These are phyloP conservation scores for Arrhamphus sclerolepis DNA, from an alignment of 2,797 vertebrate genomes.

Conservation along the genomic window DNA sequence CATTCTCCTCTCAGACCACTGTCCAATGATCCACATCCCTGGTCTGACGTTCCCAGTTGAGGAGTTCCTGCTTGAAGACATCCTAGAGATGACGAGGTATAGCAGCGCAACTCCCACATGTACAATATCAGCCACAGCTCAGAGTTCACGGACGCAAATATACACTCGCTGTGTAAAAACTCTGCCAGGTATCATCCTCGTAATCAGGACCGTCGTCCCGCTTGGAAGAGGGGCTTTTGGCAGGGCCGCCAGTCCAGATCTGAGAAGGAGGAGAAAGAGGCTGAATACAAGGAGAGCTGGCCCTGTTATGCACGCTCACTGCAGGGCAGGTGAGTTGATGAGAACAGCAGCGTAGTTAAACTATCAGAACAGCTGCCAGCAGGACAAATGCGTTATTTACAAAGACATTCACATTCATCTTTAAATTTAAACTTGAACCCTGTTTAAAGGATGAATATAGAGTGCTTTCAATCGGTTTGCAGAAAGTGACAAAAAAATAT, in stretches of 20 bases:
- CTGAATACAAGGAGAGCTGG: slow-evolving; percentile 90
- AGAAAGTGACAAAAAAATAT: no score
- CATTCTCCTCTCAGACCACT: slow-evolving; percentile 79
- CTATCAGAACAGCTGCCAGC: slow-evolving; percentile 15
- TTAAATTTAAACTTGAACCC: neutral
- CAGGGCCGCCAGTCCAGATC: slow-evolving; percentile 84
- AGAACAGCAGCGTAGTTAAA: slow-evolving; percentile 1
- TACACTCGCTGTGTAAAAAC: neutral
- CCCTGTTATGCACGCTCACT: slow-evolving; percentile 85
- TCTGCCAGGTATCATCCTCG: slow-evolving; percentile 85
- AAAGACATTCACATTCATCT: neutral
- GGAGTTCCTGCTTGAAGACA: slow-evolving; percentile 93
- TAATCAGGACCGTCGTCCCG: slow-evolving; percentile 78
- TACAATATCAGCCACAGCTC: neutral
- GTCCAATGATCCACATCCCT: slow-evolving; percentile 96
- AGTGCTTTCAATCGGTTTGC: no score
- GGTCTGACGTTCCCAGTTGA: slow-evolving; percentile 94
- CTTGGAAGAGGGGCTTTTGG: slow-evolving; percentile 89
- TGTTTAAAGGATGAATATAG: no score
- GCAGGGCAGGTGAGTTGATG: slow-evolving; percentile 77
- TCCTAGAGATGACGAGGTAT: slow-evolving; percentile 91
- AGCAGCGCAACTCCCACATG: neutral
- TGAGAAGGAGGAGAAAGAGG: slow-evolving; percentile 92
- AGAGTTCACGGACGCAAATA: neutral
- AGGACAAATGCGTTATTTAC: slow-evolving; percentile 24